These are phyloP conservation scores for Drosophila histrio DNA, from an alignment of 2,888 invertebrate species.

Conservation along the genomic window DNA sequence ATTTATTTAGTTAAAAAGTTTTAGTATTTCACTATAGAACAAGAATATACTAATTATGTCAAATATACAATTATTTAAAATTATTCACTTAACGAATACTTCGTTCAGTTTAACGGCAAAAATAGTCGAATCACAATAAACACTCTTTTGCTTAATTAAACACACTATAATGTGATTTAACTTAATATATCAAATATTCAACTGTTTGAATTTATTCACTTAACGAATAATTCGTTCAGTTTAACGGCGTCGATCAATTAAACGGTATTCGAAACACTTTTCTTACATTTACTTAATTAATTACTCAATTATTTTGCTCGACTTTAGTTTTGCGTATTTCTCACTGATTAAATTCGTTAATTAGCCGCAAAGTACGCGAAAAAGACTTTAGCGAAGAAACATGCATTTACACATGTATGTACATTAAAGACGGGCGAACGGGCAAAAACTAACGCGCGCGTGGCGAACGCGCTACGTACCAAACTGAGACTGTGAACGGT, in stretches of 20 bases:
- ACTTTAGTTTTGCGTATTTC: slow-evolving; percentile 39
- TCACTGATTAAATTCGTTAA: slow-evolving; percentile 52
- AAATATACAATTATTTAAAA: no score
- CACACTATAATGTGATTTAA: no score
- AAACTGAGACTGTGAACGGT: slow-evolving; percentile 62
- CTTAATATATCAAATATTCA: not conserved
- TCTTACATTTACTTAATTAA: slow-evolving; percentile 54
- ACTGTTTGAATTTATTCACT: not conserved
- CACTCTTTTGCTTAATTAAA: no score
- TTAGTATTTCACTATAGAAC: no score
- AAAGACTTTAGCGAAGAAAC: slow-evolving; percentile 19
- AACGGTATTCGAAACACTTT: no score
- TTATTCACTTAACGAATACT: no score
- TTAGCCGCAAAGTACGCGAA: slow-evolving; percentile 51
- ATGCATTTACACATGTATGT: not conserved
- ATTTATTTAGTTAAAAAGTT: slow-evolving; percentile 45
- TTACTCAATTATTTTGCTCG: slow-evolving; percentile 56
- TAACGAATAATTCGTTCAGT: not conserved
- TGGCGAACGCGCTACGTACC: slow-evolving; percentile 70
- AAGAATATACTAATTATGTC: no score
- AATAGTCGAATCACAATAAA: no score
- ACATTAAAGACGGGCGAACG: slow-evolving; percentile 25
- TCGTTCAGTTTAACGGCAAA: no score
- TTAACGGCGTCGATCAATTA: no score
- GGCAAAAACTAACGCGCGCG: slow-evolving; percentile 57